A percentile compares a stretch with the other conserved stretches of the same genome.
Conservation (phyloP, 2,113 vertebrate genomes). For the Grus americana region DNA sequence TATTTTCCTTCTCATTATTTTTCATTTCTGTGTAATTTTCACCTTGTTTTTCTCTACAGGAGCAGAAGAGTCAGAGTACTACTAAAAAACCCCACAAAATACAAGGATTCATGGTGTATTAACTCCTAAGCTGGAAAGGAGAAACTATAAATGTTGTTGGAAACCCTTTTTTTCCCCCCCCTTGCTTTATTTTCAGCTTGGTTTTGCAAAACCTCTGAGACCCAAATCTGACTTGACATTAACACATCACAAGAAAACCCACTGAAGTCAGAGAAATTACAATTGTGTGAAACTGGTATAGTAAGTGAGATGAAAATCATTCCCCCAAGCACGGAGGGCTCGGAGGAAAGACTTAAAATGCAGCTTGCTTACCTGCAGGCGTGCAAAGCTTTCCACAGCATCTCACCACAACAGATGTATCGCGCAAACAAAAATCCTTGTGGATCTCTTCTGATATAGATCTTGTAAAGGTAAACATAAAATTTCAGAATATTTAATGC, state of each 20-base stretch:
- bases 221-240: neutral
- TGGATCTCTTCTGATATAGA: neutral
- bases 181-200: neutral
- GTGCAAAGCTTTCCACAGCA: neutral
- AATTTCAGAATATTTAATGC: neutral
- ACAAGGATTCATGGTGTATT: neutral
- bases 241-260: neutral
- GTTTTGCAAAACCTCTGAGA: neutral
- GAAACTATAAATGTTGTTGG: neutral
- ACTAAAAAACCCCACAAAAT: neutral
- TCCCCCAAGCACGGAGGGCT: fast-evolving
- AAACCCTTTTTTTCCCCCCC: neutral
- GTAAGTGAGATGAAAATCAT: neutral
- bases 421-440: neutral
- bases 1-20: neutral
- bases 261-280: neutral
- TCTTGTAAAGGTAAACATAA: neutral
- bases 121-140: neutral
- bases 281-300: neutral
- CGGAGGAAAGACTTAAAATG: neutral
- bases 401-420: neutral
- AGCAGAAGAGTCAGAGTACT: neutral
- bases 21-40: neutral
- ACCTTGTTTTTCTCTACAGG: neutral
- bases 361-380: neutral